A percentile compares a stretch with the other conserved stretches of the same genome.
Evolutionary conservation across 35 echinoderm and acorn worm species (phyloP).

Genomic region (Eucidaris tribuloides): DNA sequence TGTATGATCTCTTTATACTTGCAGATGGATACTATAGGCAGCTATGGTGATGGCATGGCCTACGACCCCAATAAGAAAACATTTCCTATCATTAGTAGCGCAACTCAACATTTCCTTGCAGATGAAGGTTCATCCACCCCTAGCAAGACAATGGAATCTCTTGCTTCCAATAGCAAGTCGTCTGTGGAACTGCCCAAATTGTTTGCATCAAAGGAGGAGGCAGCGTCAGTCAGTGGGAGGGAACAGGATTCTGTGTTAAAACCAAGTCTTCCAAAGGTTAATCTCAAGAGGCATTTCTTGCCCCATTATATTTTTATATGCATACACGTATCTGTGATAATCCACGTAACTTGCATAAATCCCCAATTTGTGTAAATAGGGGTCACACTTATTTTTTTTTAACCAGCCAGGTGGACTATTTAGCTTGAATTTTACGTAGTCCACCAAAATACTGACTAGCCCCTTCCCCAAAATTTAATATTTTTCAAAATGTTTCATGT

Average conservation of each 20-base stretch:
- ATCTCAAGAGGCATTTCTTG: neutral
- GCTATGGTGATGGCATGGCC: neutral
- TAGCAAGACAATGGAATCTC: slow-evolving; percentile 5
- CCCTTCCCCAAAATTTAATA: no score
- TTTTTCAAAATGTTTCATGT: no score
- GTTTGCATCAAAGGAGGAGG: neutral
- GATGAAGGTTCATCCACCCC: neutral
- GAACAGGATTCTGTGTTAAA: neutral
- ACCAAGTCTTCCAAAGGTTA: neutral
- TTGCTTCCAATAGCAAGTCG: slow-evolving; percentile 7
- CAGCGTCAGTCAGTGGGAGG: neutral
- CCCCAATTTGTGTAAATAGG: neutral
- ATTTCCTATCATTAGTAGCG: neutral
- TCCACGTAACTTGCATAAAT: neutral
- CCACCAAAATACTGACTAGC: neutral
- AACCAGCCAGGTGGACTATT: no score
- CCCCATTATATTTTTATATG: neutral
- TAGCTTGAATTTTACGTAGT: neutral
- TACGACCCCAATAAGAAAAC: neutral
- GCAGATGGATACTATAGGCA: no score
- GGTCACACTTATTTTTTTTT: no score
- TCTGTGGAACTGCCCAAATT: slow-evolving; percentile 22
- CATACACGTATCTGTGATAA: neutral
- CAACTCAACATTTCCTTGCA: slow-evolving; percentile 5
- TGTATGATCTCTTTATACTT: no score